Base-by-base conservation (phyloP, 2,113 vertebrate species). In the Periophthalmus modestus region DNA sequence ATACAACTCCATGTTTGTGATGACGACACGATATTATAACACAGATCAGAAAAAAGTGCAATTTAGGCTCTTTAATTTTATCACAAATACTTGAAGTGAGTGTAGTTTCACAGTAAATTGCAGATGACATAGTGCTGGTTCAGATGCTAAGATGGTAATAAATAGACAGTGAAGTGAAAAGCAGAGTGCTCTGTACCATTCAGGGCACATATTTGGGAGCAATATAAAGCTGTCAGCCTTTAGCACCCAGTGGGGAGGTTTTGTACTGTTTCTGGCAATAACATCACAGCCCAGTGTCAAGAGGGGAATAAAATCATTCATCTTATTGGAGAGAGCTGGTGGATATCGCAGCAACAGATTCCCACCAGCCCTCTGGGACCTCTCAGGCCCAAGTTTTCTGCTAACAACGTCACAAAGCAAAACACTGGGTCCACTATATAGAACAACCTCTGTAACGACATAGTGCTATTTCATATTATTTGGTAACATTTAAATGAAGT, bases 191-290 rank as follows among this genome's bases (percentile, higher is more conserved):
- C 69, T 18, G 34, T 43, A 43, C 21, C 47, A 21, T 11, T 62
- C 23, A 7, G 4, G 67, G 52, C 54, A 78, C 61, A 16, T 61
- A 43, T 72, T 77, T 81, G 52, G 33, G 7, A 50, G 67, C 23
- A 63, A 66, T 66, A 19, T 39, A 67, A 73, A 10, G 21, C 69
- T 75, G 80, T 82, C 77, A 71, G 65, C 33, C 81, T 82, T 81
- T 68, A 75, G 68, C 73, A 59, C 72, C 79, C 82, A 75, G 63
- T 24, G 16, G 77, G 77, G 66, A 79, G 73, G 69, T 76, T 83
- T 69, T 75, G 66, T 82, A 78, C 71, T 70, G 75, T 87, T 83
- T 68, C 76, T 68, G 66, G 74, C 81, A 85, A 78, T 82, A 82
- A 81, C 63, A 76, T 82, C 78, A 72, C 50, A 85, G 68, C 33